These are phyloP conservation scores for Hirtodrosophila histrioides DNA, from an alignment of 2,888 invertebrate species.

Conservation along the genomic window DNA sequence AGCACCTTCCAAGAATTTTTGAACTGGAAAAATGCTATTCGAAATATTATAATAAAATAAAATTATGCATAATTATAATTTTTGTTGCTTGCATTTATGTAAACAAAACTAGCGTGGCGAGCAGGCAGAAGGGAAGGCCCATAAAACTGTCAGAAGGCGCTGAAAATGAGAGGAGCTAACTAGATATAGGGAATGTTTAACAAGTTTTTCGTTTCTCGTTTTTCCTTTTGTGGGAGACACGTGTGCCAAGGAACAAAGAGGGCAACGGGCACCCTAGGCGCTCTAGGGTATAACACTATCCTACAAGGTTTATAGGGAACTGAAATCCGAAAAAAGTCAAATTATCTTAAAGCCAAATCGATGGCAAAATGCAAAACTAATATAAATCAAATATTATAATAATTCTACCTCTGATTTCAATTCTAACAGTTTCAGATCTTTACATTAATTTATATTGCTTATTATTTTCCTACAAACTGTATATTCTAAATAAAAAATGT, in stretches of 20 bases:
- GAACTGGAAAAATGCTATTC: constrained; percentile 43
- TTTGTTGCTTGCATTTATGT: constrained; percentile 43
- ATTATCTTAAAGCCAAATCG: no score
- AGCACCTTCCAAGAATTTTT: constrained; percentile 55
- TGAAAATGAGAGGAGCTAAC: constrained; percentile 47
- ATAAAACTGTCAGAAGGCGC: constrained; percentile 72
- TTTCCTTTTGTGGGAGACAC: constrained; percentile 32
- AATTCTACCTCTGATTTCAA: no score
- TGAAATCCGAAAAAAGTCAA: neutral
- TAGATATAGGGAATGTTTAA: constrained; percentile 35
- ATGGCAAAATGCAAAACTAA: no score
- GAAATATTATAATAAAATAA: constrained; percentile 67
- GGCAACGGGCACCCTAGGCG: constrained; percentile 20
- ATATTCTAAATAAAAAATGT: no score
- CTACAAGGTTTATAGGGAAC: constrained; percentile 10
- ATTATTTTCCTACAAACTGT: no score
- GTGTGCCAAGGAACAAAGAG: constrained; percentile 41
- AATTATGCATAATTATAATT: constrained; percentile 78
- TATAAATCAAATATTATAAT: no score
- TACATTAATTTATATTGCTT: no score
- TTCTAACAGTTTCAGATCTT: no score
- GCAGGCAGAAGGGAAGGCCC: constrained; percentile 10
- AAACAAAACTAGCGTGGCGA: constrained; percentile 55
- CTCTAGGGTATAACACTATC: constrained; percentile 21
- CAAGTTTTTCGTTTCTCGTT: constrained; percentile 25